These are phyloP conservation scores for Mythimna impura DNA, from an alignment of 2,888 invertebrate species.

Conservation along the genomic window DNA sequence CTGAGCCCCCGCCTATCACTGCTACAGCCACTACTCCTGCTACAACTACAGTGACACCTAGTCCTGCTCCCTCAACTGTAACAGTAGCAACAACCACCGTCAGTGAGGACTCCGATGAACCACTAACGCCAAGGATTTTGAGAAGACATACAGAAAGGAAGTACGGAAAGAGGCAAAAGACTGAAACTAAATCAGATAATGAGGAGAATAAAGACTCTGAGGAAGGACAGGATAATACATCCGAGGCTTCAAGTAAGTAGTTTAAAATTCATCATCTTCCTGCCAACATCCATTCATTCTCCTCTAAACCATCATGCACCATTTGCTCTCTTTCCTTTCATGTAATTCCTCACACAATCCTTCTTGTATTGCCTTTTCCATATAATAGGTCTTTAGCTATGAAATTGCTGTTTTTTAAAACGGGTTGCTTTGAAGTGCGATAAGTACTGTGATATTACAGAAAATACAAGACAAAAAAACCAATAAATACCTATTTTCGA, in stretches of 20 bases:
- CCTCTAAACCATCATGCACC: no score
- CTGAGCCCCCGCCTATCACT: slow-evolving; percentile 49
- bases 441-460: no score
- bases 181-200: slow-evolving; percentile 75
- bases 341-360: no score
- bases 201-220: slow-evolving; percentile 76
- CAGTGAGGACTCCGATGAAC: slow-evolving; percentile 60
- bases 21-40: slow-evolving; percentile 22
- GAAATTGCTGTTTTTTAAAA: no score
- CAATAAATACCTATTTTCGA: no score
- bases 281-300: no score
- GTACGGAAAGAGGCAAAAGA: slow-evolving; percentile 86
- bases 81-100: slow-evolving; percentile 40
- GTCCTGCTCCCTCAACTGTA: slow-evolving; percentile 28
- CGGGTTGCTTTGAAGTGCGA: no score
- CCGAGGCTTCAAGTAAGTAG: slow-evolving; percentile 78
- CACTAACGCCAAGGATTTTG: slow-evolving; percentile 76
- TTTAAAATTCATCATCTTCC: background rate
- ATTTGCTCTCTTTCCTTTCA: no score
- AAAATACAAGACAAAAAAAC: no score
- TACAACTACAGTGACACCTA: slow-evolving; percentile 19
- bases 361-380: no score
- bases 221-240: slow-evolving; percentile 70
- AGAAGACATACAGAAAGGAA: slow-evolving; percentile 82
- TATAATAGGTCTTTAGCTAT: no score